These are phyloP conservation scores for Argyrosomus regius DNA, from an alignment of 2,797 vertebrate species.

Conservation along the genomic window DNA sequence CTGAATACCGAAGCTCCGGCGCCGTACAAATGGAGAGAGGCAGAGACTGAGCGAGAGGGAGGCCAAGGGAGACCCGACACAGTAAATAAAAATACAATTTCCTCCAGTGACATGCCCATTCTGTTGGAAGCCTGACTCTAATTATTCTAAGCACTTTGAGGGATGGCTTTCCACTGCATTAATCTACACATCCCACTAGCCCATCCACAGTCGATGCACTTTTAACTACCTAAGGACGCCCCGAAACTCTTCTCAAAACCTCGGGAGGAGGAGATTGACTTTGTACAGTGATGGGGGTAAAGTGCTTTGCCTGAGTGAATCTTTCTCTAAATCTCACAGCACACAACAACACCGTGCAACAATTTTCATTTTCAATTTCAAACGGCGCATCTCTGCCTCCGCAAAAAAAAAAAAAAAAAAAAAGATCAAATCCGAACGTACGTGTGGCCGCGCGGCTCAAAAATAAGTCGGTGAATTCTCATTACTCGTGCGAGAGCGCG, in stretches of 20 bases:
- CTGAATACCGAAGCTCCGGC: slow-evolving; percentile 56
- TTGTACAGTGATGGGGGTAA: slow-evolving; percentile 60
- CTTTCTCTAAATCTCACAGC: slow-evolving; percentile 63
- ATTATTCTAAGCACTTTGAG: slow-evolving; percentile 86
- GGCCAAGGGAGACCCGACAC: slow-evolving; percentile 78
- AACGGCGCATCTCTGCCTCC: slow-evolving; percentile 7
- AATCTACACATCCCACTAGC: slow-evolving; percentile 76
- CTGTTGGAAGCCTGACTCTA: slow-evolving; percentile 84
- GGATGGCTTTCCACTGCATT: slow-evolving; percentile 82
- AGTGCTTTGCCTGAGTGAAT: slow-evolving; percentile 64
- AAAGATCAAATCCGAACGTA: slow-evolving; percentile 18
- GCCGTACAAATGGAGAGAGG: slow-evolving; percentile 73
- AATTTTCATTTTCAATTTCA: slow-evolving; percentile 75
- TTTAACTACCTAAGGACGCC: slow-evolving; percentile 78
- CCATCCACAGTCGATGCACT: slow-evolving; percentile 74
- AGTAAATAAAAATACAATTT: slow-evolving; percentile 87
- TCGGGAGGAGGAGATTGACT: slow-evolving; percentile 67
- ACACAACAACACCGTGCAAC: slow-evolving; percentile 56
- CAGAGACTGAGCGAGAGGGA: slow-evolving; percentile 75
- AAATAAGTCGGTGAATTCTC: slow-evolving; percentile 65
- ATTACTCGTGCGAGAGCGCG: slow-evolving; percentile 62
- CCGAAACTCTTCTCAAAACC: slow-evolving; percentile 66
- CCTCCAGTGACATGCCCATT: slow-evolving; percentile 83
- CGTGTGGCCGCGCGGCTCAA: slow-evolving; percentile 27
- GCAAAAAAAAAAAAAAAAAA: slow-evolving; percentile 4